Evolutionary conservation across 2,888 invertebrate species (phyloP).

Genomic region (Tinea pellionella): DNA sequence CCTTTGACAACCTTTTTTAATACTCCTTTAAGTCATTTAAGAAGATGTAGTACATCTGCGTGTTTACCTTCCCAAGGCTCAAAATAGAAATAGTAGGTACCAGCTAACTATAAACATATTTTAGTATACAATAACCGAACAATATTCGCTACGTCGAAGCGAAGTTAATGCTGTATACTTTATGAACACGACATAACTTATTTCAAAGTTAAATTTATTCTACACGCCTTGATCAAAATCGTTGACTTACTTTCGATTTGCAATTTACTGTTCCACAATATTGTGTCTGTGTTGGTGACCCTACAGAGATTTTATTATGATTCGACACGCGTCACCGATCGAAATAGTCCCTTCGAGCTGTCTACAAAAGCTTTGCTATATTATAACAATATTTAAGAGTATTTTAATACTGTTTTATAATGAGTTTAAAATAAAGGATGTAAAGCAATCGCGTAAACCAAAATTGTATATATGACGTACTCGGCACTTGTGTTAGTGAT

Average conservation of each 20-base stretch:
- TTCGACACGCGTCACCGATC: neutral
- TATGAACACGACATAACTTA: neutral
- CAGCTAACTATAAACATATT: too few relatives aligned
- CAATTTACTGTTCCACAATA: conserved; percentile 6
- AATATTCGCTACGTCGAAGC: neutral
- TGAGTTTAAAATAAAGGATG: too few relatives aligned
- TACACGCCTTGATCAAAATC: conserved; percentile 3
- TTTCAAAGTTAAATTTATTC: conserved; percentile 3
- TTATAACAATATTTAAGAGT: neutral
- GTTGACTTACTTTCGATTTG: conserved; percentile 1
- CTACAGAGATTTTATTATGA: conserved; percentile 1
- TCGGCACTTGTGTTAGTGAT: too few relatives aligned
- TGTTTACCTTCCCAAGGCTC: too few relatives aligned
- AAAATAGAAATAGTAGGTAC: too few relatives aligned
- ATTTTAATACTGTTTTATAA: too few relatives aligned
- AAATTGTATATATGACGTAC: too few relatives aligned
- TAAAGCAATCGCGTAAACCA: too few relatives aligned
- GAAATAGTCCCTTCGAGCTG: neutral
- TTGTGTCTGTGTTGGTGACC: neutral
- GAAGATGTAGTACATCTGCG: too few relatives aligned
- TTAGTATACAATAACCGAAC: too few relatives aligned
- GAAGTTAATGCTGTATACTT: neutral
- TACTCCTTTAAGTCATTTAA: too few relatives aligned
- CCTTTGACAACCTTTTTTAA: too few relatives aligned
- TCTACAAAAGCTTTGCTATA: neutral